Base-by-base conservation (phyloP, 2,888 invertebrate species). In the Tetanocera ferruginea region DNA sequence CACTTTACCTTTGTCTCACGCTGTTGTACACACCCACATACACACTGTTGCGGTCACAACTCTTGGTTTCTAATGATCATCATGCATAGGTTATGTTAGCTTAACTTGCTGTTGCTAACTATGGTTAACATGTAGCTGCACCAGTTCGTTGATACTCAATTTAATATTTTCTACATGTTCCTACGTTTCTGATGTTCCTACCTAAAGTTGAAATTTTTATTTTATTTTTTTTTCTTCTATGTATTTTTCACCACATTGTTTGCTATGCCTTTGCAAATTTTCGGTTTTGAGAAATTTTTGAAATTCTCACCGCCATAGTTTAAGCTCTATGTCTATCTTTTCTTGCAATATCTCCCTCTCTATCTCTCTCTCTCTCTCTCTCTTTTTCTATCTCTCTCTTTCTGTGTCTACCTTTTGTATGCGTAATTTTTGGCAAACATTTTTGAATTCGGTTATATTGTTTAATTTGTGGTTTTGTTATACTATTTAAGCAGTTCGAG, bases 51-150 rank as follows among this genome's bases (percentile, higher is more conserved):
- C 52, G 74, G 64, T 74, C 43, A 49, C 28, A 62, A 11, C 28
- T 73, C 57, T 57, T 43, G 72, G 62, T 51, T 64, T 74, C 49
- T 74, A 74, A 64, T 73, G 72, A 60, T 73, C 60, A 66, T 43
- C 31, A 11, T n/a, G n/a, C n/a, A n/a, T 23, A 28, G 28, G 25
- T 71, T 51, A n/a, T 55, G 31, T 34, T 57, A 17, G 55, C 6
- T 23, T 43, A 43, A 67, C 37, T 67, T 37, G 2, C 19, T 23
- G 19, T 70, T 28, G 19, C 23, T 28, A 8, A 14, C 17, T 51
- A 52, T 17, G 28, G 3, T 52, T 3, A 17, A 2, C 37, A 11
- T 28, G 14, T 66, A 28, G 5, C 31, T 17, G 25, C 14, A 31
- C 6, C n/a, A 55, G n/a, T 9, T 66, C 31, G n/a, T 28, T 31